Percentiles rank a stretch among this genome's conserved stretches.
phyloP scores from a whole-genome alignment of 1,140 invertebrate genomes.

The Leptonema lineaticorne region DNA sequence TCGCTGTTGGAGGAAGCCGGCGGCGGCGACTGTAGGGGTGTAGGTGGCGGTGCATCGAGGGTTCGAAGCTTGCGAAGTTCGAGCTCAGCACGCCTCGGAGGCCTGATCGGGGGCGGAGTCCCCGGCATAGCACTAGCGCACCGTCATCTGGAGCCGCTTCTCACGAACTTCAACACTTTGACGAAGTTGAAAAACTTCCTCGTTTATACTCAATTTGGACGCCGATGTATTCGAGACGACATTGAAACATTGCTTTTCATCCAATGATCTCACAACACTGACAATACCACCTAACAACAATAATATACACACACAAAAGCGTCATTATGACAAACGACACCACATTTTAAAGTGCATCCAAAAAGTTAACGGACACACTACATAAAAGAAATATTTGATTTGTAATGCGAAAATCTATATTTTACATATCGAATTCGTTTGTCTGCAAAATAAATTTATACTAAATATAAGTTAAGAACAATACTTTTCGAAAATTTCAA shows the following conservation, averaged over 20 bases:
- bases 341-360: no score
- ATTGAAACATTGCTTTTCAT: no score
- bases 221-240: no score
- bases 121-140: conserved; percentile 18
- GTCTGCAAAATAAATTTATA: no score
- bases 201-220: background rate
- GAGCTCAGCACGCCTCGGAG: conserved; percentile 37
- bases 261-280: background rate
- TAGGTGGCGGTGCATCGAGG: conserved; percentile 37
- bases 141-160: background rate
- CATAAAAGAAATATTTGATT: no score
- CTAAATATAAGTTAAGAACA: no score
- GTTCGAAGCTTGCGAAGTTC: conserved; percentile 36
- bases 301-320: background rate
- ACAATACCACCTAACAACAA: conserved; percentile 1
- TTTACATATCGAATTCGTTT: no score
- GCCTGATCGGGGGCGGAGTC: conserved; percentile 37
- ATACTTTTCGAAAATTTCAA: no score
- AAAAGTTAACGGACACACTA: no score
- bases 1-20: conserved; percentile 20
- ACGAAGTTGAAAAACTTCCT: background rate
- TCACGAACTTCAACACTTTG: conserved; percentile 11
- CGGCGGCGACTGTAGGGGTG: conserved; percentile 21
- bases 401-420: no score
- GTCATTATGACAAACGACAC: background rate